phyloP scores from a whole-genome alignment of 2,113 vertebrate species.

The Sebastes schlegelii region DNA sequence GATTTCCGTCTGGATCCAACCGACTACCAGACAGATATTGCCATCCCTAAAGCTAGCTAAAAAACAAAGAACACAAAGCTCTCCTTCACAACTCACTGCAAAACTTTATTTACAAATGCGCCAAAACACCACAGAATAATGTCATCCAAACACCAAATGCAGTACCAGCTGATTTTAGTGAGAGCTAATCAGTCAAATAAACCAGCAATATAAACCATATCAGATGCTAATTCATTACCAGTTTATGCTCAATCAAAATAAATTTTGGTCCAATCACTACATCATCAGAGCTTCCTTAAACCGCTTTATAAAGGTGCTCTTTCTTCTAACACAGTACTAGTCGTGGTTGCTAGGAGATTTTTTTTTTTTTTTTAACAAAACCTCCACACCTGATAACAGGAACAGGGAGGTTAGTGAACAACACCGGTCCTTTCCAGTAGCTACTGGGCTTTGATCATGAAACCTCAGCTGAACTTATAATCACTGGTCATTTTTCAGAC shows the following conservation, averaged over 20 bases:
- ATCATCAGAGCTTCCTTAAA: background rate
- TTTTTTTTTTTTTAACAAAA: slow-evolving; percentile 6
- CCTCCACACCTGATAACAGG: slow-evolving; percentile 19
- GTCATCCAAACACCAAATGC: background rate
- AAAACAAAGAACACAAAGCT: background rate
- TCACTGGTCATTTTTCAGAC: slow-evolving; percentile 28
- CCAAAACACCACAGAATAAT: background rate
- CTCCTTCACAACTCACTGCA: background rate
- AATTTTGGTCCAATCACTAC: background rate
- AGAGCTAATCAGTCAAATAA: background rate
- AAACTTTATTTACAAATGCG: background rate
- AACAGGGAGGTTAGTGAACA: slow-evolving; percentile 8
- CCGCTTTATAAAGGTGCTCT: background rate
- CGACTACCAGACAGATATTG: background rate
- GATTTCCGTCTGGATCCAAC: too few relatives aligned
- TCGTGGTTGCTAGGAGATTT: slow-evolving; percentile 20
- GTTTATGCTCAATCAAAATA: background rate
- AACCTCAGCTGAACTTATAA: slow-evolving; percentile 41
- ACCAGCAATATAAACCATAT: background rate
- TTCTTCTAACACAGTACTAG: slow-evolving; percentile 1
- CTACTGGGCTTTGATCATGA: slow-evolving; percentile 29
- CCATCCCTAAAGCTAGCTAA: background rate
- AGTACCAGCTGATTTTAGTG: background rate
- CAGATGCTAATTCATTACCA: background rate
- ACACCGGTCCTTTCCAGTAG: background rate